Evolutionary conservation across 2,888 invertebrate species (phyloP).

Genomic region (Bellardia pandia): DNA sequence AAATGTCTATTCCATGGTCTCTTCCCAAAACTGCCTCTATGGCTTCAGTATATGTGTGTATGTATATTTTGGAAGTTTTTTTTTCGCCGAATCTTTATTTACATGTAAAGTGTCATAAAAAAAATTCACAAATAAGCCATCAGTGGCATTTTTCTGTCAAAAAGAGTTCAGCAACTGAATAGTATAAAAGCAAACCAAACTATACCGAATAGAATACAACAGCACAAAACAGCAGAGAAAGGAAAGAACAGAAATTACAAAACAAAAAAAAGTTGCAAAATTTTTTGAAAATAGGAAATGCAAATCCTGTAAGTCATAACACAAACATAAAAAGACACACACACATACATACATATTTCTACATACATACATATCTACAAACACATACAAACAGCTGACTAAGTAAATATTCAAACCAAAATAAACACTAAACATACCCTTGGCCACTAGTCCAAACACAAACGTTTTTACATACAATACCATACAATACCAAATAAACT

Average conservation of each 20-base stretch:
- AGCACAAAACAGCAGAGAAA: conserved; percentile 19
- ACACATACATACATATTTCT: background rate
- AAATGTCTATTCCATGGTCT: conserved; percentile 30
- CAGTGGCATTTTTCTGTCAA: conserved; percentile 65
- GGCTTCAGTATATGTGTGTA: background rate
- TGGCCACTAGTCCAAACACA: conserved; percentile 12
- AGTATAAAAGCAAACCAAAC: conserved; percentile 14
- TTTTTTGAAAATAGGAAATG: conserved; percentile 59
- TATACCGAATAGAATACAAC: conserved; percentile 18
- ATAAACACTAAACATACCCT: conserved; percentile 30
- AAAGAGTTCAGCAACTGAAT: conserved; percentile 63
- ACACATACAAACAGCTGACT: background rate
- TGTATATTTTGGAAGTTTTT: conserved; percentile 7
- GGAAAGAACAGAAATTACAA: conserved; percentile 3
- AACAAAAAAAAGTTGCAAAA: conserved; percentile 49
- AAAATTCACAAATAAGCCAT: conserved; percentile 70
- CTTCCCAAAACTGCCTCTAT: conserved; percentile 21
- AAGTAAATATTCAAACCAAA: conserved; percentile 41
- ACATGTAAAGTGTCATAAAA: conserved; percentile 66
- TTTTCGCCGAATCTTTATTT: conserved; percentile 48
- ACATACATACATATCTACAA: background rate
- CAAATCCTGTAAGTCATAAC: conserved; percentile 60
- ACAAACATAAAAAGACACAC: conserved; percentile 38
- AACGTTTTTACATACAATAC: too few species aligned
- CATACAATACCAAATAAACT: background rate